A percentile compares a stretch with the other conserved stretches of the same genome.
These are phyloP conservation scores for Eospalax fontanierii DNA, from an alignment of 2,797 vertebrate species.

Conservation along the genomic window DNA sequence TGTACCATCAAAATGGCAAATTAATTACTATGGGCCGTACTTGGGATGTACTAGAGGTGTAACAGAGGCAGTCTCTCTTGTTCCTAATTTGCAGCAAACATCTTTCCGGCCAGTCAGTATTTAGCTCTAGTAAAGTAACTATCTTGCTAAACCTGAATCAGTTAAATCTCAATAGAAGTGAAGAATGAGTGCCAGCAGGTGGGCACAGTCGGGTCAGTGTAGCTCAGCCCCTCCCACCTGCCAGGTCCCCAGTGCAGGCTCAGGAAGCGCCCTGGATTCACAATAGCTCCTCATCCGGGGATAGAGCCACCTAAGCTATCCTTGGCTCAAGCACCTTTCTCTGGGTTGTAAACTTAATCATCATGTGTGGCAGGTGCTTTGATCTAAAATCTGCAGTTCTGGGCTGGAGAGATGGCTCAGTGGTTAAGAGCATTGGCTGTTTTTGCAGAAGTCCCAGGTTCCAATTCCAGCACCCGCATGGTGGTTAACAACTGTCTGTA, in stretches of 20 bases:
- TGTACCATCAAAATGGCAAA: constrained; percentile 76
- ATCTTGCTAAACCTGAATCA: constrained; percentile 74
- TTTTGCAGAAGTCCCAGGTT: no score
- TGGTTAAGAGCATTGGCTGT: no score
- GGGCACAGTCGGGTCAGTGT: background rate
- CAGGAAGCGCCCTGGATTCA: background rate
- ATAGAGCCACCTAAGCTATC: background rate
- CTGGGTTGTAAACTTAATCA: background rate
- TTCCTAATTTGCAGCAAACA: constrained; percentile 32
- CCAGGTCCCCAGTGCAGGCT: background rate
- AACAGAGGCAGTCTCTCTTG: background rate
- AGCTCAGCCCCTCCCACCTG: background rate
- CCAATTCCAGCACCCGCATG: no score
- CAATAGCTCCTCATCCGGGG: background rate
- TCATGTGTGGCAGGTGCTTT: background rate
- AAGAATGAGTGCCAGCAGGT: constrained; percentile 11
- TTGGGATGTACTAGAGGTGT: constrained; percentile 59
- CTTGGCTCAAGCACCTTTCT: background rate
- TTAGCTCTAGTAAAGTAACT: constrained; percentile 66
- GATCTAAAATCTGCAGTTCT: background rate
- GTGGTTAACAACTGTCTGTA: no score
- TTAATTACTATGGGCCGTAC: constrained; percentile 81
- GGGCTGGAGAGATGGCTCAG: no score
- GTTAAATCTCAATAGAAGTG: constrained; percentile 78
- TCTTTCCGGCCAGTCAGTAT: constrained; percentile 62